Conservation (phyloP, 2,797 vertebrate species). For the Pampus argenteus region DNA sequence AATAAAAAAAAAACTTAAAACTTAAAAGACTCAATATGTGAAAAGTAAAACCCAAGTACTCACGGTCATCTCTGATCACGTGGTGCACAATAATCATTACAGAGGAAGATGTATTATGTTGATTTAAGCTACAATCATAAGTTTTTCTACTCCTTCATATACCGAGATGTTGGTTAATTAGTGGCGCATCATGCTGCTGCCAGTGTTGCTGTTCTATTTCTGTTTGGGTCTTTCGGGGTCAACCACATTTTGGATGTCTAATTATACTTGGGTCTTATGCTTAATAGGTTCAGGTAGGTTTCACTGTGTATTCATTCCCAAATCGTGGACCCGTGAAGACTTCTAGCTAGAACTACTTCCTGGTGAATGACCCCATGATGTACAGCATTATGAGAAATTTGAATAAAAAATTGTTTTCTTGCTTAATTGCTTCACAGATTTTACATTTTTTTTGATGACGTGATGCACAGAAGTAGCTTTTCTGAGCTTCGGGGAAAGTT, state of each 20-base stretch:
- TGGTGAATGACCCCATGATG: not conserved
- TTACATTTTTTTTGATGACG: not conserved
- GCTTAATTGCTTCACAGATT: too few species aligned
- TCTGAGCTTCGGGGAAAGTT: not conserved
- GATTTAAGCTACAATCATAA: too few species aligned
- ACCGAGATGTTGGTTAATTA: not conserved
- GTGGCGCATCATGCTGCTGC: not conserved
- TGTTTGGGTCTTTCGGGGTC: not conserved
- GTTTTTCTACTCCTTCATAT: not conserved
- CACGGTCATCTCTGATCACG: too few species aligned
- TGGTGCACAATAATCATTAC: not conserved
- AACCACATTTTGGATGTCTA: not conserved
- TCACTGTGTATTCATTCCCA: not conserved
- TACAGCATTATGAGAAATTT: not conserved
- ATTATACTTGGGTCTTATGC: not conserved
- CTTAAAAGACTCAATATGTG: slow-evolving; percentile 1
- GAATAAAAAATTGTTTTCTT: too few species aligned
- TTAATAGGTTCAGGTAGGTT: not conserved
- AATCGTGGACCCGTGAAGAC: not conserved
- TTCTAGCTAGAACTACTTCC: not conserved
- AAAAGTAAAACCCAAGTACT: too few species aligned
- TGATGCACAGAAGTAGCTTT: not conserved
- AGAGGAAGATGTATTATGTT: not conserved
- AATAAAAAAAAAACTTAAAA: not conserved
- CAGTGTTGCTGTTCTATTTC: not conserved